Evolutionary conservation across 2,797 vertebrate genomes (phyloP), one percentile per base, ranked within the genome.

Genomic region (Gadopsis marmoratus): DNA sequence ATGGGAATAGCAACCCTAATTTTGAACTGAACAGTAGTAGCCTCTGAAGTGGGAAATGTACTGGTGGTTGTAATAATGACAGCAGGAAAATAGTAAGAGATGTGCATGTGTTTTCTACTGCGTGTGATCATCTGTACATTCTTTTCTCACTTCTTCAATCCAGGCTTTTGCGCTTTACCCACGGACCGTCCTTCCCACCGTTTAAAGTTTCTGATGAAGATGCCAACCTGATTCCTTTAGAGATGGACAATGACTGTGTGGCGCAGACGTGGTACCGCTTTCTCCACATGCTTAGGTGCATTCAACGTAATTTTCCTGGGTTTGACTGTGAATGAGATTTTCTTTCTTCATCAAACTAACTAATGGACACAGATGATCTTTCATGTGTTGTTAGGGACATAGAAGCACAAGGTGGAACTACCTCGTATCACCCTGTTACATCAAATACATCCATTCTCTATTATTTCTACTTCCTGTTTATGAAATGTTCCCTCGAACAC

Each of bases 221-320:
- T 83, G 96, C 97, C 76, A 96, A 92, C 90, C 91, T 98, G 73
- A 98, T 99, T 78, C 97, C 97, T 80, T 89, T 97, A 55, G 97
- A 99, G 89, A 99, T 99, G 97, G 97, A 98, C 94, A 97, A 95
- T 23, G 97, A 99, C 88, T 99, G 98, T 4, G 90, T 99, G 88
- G 97, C 97, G 55, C 98, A 99, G 91, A 98, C 97, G 1, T 99
- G 98, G 98, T 99, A 98, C 94, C 97, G 98, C 79, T 98, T 99
- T 93, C 95, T 99, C 82, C 98, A 99, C 93, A 99, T 99, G 97
- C 95, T 99, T 86, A 98, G 97, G 97, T 99, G 91, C 39, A 26
- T 56, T 47, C 33, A 43, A 9, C 7, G 41, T 77, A 2, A 26
- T 61, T 69, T 14, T 54, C 11, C 41, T 45, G 2, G 2, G 13